Evolutionary conservation across 2,113 vertebrate genomes (phyloP).

Genomic region (Anarrhichthys ocellatus): DNA sequence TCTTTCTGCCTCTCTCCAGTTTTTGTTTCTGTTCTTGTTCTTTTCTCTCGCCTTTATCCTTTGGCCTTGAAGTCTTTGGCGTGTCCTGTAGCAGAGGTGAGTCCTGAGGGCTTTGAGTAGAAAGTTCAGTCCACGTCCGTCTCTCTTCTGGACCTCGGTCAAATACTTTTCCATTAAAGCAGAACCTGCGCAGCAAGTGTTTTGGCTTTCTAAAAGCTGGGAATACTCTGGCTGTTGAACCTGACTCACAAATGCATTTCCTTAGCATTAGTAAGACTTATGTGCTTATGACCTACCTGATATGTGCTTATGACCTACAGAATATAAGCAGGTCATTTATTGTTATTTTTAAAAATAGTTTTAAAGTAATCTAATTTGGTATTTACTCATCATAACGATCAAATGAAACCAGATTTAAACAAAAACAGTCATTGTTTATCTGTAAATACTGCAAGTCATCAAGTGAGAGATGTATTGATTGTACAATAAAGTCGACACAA

Average conservation of each 20-base stretch:
- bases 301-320: neutral
- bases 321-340: neutral
- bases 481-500: neutral
- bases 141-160: slow-evolving; percentile 29
- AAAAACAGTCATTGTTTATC: neutral
- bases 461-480: neutral
- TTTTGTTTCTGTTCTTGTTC: slow-evolving; percentile 99
- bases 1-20: slow-evolving; percentile 86
- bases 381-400: neutral
- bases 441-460: neutral
- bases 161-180: slow-evolving; percentile 29
- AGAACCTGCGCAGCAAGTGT: neutral
- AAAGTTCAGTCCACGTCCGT: slow-evolving; percentile 14
- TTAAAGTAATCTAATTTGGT: neutral
- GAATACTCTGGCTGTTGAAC: neutral
- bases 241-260: neutral
- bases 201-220: slow-evolving; percentile 9
- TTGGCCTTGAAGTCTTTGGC: slow-evolving; percentile 98
- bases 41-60: slow-evolving; percentile 99
- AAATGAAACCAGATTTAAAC: neutral
- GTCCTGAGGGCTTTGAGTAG: slow-evolving; percentile 64
- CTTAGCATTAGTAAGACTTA: neutral
- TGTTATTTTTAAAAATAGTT: neutral
- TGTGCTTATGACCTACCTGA: neutral
- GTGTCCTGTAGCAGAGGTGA: slow-evolving; percentile 93